These are phyloP conservation scores for Omphaloscelis lunosa DNA, from an alignment of 2,888 invertebrate genomes.

Conservation along the genomic window DNA sequence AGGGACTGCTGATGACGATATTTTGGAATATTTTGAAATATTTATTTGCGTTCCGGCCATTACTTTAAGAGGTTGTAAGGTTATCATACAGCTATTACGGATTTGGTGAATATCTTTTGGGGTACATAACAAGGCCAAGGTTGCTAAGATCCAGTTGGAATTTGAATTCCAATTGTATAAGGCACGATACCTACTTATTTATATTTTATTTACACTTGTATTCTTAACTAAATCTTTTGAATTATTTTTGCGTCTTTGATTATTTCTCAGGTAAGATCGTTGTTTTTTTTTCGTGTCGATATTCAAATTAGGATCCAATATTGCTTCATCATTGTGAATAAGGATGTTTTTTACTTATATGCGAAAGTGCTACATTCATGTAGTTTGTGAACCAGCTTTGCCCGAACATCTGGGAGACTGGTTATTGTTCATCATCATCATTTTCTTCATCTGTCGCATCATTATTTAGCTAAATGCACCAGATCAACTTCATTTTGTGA, in stretches of 20 bases:
- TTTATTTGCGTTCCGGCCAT: not conserved
- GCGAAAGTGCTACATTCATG: slow-evolving; percentile 6
- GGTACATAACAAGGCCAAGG: slow-evolving; percentile 28
- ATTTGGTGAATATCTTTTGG: slow-evolving; percentile 33
- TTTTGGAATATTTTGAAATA: not conserved
- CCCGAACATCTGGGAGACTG: not conserved
- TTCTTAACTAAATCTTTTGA: not conserved
- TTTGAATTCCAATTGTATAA: slow-evolving; percentile 11
- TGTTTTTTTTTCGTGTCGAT: not conserved
- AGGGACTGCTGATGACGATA: no score
- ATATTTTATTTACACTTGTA: not conserved
- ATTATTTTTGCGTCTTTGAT: slow-evolving; percentile 18
- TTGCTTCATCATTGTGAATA: slow-evolving; percentile 19
- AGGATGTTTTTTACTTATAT: slow-evolving; percentile 4
- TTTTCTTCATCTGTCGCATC: not conserved
- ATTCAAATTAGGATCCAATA: not conserved
- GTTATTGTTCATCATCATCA: not conserved
- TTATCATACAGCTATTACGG: slow-evolving; percentile 36
- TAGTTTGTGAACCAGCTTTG: not conserved
- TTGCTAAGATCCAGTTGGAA: slow-evolving; percentile 1
- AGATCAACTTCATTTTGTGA: not conserved
- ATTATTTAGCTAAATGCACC: not conserved
- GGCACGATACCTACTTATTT: not conserved
- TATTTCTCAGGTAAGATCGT: slow-evolving; percentile 2
- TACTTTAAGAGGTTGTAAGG: slow-evolving; percentile 5